phyloP scores from a whole-genome alignment of 2,888 invertebrate genomes.

The Hyppa rectilinea region DNA sequence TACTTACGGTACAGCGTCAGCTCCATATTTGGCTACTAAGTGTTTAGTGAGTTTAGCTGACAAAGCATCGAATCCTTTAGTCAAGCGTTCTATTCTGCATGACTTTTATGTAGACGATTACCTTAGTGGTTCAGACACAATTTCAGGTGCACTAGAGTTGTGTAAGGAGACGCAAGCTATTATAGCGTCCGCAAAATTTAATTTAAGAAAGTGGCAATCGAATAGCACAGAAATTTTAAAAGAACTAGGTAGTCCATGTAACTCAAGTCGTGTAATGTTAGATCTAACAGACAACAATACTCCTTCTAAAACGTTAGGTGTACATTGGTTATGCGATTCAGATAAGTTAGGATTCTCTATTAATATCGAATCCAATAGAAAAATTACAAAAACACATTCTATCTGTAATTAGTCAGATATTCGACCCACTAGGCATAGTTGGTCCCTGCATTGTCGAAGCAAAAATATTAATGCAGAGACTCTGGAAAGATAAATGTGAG shows the following conservation, averaged over 20 bases:
- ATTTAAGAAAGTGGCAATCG: too few relatives aligned
- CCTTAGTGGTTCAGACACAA: conserved; percentile 3
- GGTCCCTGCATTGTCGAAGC: conserved; percentile 60
- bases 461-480: conserved; percentile 47
- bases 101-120: conserved; percentile 26
- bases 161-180: neutral
- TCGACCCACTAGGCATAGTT: conserved; percentile 54
- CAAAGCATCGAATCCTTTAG: neutral
- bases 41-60: conserved; percentile 27
- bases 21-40: conserved; percentile 34
- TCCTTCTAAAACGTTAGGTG: too few relatives aligned
- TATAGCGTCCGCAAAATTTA: too few relatives aligned
- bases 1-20: conserved; percentile 22
- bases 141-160: neutral
- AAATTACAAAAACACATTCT: neutral
- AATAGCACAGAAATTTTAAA: too few relatives aligned
- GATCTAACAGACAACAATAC: too few relatives aligned
- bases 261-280: too few relatives aligned
- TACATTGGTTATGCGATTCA: too few relatives aligned
- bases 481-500: conserved; percentile 59
- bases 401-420: neutral
- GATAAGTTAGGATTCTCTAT: too few relatives aligned
- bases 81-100: neutral
- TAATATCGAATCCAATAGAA: neutral
- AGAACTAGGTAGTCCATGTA: too few relatives aligned